Base-by-base conservation (phyloP, 53 echinoderm and acorn worm species). In the Henricia sp. region DNA sequence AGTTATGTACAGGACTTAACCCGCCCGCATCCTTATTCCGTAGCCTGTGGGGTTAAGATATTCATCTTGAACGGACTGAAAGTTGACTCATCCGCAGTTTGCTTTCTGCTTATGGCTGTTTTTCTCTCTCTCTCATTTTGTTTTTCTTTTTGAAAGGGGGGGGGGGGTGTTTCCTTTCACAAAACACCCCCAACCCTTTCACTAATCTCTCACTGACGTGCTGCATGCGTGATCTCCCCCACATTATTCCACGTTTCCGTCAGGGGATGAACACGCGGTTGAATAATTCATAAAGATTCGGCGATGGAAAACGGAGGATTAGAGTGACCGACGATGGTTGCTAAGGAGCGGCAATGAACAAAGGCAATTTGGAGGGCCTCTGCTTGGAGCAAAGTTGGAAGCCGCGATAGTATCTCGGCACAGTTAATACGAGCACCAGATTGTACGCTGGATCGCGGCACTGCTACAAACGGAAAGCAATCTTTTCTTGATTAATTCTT, bases 281-380 rank as follows among this genome's bases (percentile, higher is more conserved):
- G 80, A 80, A 80, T 80, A 64, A 80, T 80, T 80, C 80, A 80
- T 80, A 33, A 9, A 11, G 80, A 24, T 23, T 13, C 23, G 43
- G 33, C 21, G 48, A 41, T 80, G 57, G 50, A 80, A 48, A 80
- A 64, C 39, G 43, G 26, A 48, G 80, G 80, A 62, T 80, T 80
- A 64, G 63, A 50, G 64, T 80, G 44, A 3, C 39, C 41, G 42
- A 16, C 39, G 58, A 35, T 62, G 80, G 80, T 77, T 63, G 80
- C 80, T 62, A 80, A n/a, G 76, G 63, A 80, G 80, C 63, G 80
- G 80, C 44, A n/a, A 80, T 34, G 64, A 64, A 80, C 80, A 80
- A 80, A 80, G 80, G 46, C n/a, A 9, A 42, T 46, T 14, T 33
- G 10, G 24, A 44, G 14, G 39, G 59, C 13, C 59, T 42, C 17